Base-by-base conservation (phyloP, 92 coral and sea anemone species). In the Actinostola sp. region DNA sequence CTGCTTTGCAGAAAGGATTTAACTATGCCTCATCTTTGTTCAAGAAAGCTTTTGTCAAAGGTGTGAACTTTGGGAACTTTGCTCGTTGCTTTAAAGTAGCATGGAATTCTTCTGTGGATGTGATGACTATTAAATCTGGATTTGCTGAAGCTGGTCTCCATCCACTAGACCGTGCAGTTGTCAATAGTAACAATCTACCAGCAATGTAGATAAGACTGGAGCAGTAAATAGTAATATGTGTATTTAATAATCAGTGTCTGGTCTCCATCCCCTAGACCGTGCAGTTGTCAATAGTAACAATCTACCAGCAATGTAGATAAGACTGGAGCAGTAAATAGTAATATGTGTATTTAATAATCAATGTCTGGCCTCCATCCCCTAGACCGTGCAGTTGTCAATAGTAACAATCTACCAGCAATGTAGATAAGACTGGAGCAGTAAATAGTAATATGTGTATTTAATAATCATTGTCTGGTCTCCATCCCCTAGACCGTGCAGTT, bases 1-100 rank as follows among this genome's bases (percentile, higher is more conserved):
- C 81, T 63, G 71, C 81, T 19, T 48, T 75, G 31, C 66, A 64
- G 48, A 38, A 51, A 32, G 81, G 81, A 10, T 61, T 74, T 34
- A 0, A 33, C 16, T 44, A 41, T 46, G 36, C 62, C 0, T 56
- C 67, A 12, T 59, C 34, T 59, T 48, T 36, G 20, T 38, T 70
- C 27, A 48, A 49, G 19, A 32, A 39, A 12, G 19, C 31, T 24
- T 71, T 53, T 55, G 28, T 39, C 48, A 39, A 72, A 35, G 59
- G 57, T 14, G 67, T 72, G 19, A 25, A 14, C 69, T 72, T 39
- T 25, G 42, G 36, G 11, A 61, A 75, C 59, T 75, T 75, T 61
- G 55, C 72, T 21, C 36, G 48, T 1, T 63, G 72, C 57, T 75
- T 75, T 55, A 75, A 55, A 52, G 41, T 13, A 30, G 81, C 81